Evolutionary conservation across 1,140 invertebrate genomes (phyloP).

Genomic region (Planococcus citri): DNA sequence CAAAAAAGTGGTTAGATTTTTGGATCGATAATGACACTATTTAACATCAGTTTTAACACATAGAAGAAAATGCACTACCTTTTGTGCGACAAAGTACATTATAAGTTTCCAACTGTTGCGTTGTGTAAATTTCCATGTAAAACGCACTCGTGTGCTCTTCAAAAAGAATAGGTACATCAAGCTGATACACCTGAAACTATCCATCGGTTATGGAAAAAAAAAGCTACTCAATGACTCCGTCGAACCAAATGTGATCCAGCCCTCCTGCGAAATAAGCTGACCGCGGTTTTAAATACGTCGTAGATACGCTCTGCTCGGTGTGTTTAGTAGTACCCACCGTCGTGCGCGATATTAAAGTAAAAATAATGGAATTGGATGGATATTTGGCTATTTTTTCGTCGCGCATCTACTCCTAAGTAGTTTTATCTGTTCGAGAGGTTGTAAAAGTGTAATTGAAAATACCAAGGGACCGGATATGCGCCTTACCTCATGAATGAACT

Average conservation of each 20-base stretch:
- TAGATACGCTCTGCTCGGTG: too few relatives aligned
- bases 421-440: neutral
- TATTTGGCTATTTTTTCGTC: neutral
- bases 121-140: neutral
- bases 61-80: neutral
- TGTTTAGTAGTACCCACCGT: neutral
- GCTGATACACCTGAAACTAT: neutral
- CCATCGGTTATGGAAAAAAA: neutral
- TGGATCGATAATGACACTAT: neutral
- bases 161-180: too few relatives aligned
- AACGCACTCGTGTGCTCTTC: neutral
- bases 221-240: neutral
- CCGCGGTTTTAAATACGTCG: neutral
- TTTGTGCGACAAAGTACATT: neutral
- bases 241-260: neutral
- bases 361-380: neutral
- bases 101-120: too few relatives aligned
- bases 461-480: conserved; percentile 4
- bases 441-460: conserved; percentile 4
- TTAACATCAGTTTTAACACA: neutral
- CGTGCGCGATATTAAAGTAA: neutral
- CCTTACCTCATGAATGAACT: conserved; percentile 4
- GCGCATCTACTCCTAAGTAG: neutral
- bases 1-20: too few relatives aligned
- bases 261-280: neutral